Evolutionary conservation across 1,140 invertebrate species (phyloP).

Genomic region (Microvelia longipes): DNA sequence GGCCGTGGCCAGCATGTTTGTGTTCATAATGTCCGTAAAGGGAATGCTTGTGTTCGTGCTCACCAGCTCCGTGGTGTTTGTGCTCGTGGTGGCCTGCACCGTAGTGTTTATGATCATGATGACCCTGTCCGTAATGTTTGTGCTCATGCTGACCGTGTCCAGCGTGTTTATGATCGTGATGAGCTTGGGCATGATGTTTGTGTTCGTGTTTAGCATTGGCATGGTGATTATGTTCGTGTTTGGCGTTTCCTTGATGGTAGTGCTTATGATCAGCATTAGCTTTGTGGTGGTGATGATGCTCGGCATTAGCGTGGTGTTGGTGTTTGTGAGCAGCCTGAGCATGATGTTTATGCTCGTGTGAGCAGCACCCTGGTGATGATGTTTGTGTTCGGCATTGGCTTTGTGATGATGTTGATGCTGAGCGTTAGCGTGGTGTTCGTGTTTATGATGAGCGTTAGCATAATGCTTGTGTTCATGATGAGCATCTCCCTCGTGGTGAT

Average conservation of each 20-base stretch:
- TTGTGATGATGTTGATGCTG: slow-evolving; percentile 5
- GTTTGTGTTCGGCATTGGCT: slow-evolving; percentile 7
- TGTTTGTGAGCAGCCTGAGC: neutral
- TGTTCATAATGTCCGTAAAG: no score
- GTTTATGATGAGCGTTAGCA: slow-evolving; percentile 4
- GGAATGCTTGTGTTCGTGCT: slow-evolving; percentile 1
- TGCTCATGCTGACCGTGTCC: slow-evolving; percentile 13
- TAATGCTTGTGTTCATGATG: slow-evolving; percentile 9
- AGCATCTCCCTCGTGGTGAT: slow-evolving; percentile 12
- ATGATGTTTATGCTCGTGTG: slow-evolving; percentile 8
- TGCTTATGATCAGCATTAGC: no score
- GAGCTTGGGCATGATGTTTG: slow-evolving; percentile 9
- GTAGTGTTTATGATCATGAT: slow-evolving; percentile 9
- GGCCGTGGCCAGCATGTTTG: no score
- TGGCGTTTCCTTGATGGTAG: no score
- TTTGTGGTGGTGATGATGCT: no score
- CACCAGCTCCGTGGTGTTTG: slow-evolving; percentile 8
- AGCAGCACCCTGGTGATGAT: neutral
- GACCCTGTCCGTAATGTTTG: no score
- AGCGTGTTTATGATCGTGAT: slow-evolving; percentile 14
- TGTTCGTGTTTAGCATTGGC: no score
- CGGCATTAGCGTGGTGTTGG: neutral
- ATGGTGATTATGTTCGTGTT: no score
- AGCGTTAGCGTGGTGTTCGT: slow-evolving; percentile 1
- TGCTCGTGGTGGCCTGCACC: slow-evolving; percentile 13